Conservation (phyloP, 2,888 invertebrate species). For the Platycheirus rosarum region DNA sequence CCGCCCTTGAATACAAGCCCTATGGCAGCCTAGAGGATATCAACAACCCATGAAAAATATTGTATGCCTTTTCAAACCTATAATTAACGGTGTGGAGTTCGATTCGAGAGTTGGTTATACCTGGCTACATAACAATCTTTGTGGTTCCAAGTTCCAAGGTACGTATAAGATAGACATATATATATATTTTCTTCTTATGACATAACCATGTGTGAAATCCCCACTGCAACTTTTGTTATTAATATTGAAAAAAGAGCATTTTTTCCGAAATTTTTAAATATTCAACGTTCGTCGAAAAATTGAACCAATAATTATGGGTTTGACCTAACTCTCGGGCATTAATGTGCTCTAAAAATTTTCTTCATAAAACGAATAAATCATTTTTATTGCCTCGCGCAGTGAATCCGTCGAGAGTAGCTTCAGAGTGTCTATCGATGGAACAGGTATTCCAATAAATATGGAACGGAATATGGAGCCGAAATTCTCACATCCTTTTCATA, state of each 20-base stretch:
- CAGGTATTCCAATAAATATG: conserved; percentile 27
- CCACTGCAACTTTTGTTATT: conserved; percentile 28
- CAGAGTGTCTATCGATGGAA: conserved; percentile 40
- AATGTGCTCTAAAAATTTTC: conserved; percentile 71
- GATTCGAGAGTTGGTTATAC: conserved; percentile 27
- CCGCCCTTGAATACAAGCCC: conserved; percentile 35
- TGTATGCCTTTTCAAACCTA: conserved; percentile 56
- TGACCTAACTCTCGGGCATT: conserved; percentile 72
- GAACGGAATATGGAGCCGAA: conserved; percentile 8
- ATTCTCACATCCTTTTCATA: conserved; percentile 65
- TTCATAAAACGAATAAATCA: conserved; percentile 74
- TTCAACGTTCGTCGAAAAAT: conserved; percentile 62
- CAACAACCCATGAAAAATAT: conserved; percentile 52
- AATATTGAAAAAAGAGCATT: conserved; percentile 7
- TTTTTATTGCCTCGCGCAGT: conserved; percentile 69
- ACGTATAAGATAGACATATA: neutral
- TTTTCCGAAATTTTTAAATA: conserved; percentile 46
- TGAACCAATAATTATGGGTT: conserved; percentile 74
- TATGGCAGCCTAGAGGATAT: conserved; percentile 48
- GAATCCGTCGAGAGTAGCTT: conserved; percentile 30
- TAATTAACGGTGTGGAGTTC: conserved; percentile 60
- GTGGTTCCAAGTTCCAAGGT: conserved; percentile 36
- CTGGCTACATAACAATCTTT: conserved; percentile 43
- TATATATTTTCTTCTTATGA: conserved; percentile 46
- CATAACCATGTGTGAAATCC: conserved; percentile 69